A percentile compares a stretch with the other conserved stretches of the same genome.
phyloP scores from a whole-genome alignment of 2,797 vertebrate species.

The Pseudochaenichthys georgianus region DNA sequence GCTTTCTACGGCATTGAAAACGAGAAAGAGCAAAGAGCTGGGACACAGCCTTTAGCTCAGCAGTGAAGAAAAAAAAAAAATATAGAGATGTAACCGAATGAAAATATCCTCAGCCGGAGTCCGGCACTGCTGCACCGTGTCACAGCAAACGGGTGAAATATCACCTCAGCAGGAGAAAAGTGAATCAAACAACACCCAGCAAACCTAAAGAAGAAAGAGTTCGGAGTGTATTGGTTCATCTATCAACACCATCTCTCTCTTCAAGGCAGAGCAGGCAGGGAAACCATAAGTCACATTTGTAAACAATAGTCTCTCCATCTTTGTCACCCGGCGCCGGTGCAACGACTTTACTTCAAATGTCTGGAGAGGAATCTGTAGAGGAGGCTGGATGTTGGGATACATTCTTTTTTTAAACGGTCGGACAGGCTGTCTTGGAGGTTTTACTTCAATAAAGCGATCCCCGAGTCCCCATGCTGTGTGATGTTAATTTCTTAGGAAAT shows the following conservation, averaged over 20 bases:
- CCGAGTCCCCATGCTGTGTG: conserved; percentile 47
- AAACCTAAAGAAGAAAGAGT: conserved; percentile 73
- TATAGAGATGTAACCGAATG: conserved; percentile 62
- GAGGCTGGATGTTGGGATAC: conserved; percentile 69
- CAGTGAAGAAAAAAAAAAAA: conserved; percentile 33
- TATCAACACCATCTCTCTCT: conserved; percentile 82
- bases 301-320: conserved; percentile 82
- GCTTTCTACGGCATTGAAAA: conserved; percentile 32
- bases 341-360: conserved; percentile 81
- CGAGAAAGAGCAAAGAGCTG: conserved; percentile 33
- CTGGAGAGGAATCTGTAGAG: conserved; percentile 76
- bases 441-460: conserved; percentile 54
- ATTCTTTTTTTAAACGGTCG: conserved; percentile 42
- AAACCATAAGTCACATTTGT: conserved; percentile 86
- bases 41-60: conserved; percentile 39
- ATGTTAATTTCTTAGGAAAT: conserved; percentile 63
- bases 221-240: conserved; percentile 79
- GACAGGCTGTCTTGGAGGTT: conserved; percentile 55
- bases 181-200: conserved; percentile 78
- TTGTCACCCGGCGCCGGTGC: conserved; percentile 73
- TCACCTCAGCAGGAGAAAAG: conserved; percentile 73
- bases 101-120: conserved; percentile 66
- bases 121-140: conserved; percentile 46
- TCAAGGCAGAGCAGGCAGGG: conserved; percentile 74
- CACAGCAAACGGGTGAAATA: conserved; percentile 72